phyloP scores from a whole-genome alignment of 2,797 vertebrate genomes.

The Erithacus rubecula region DNA sequence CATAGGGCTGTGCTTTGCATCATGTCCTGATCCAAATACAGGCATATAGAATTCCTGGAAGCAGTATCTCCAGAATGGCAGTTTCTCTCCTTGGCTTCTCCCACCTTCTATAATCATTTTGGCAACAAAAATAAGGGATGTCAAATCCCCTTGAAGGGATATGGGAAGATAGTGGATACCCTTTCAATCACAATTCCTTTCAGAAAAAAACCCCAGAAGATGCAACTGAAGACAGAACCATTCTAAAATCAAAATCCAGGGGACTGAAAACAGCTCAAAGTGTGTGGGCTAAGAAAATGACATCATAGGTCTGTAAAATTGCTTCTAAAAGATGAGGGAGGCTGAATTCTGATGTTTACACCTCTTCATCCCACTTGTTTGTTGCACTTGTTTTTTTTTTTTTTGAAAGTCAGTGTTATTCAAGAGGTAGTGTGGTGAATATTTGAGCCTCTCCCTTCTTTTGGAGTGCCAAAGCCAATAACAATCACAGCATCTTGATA shows the following conservation, averaged over 20 bases:
- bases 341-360: slow-evolving; percentile 32
- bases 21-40: neutral
- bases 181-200: slow-evolving; percentile 6
- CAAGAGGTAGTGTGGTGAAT: neutral
- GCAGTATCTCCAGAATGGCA: neutral
- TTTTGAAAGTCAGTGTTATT: neutral
- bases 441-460: neutral
- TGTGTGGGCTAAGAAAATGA: slow-evolving; percentile 12
- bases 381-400: neutral
- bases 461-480: neutral
- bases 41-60: neutral
- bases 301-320: slow-evolving; percentile 13
- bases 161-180: neutral
- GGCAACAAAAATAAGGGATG: neutral
- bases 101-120: neutral
- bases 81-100: neutral
- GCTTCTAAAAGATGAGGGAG: slow-evolving; percentile 18
- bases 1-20: neutral
- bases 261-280: neutral
- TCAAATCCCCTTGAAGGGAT: neutral
- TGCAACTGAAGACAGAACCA: neutral
- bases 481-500: neutral
- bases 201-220: neutral
- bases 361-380: neutral
- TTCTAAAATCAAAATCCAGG: slow-evolving; percentile 19